Percentiles rank a stretch among this genome's conserved stretches.
These are phyloP conservation scores for Aromia moschata DNA, from an alignment of 2,888 invertebrate genomes.

Conservation along the genomic window DNA sequence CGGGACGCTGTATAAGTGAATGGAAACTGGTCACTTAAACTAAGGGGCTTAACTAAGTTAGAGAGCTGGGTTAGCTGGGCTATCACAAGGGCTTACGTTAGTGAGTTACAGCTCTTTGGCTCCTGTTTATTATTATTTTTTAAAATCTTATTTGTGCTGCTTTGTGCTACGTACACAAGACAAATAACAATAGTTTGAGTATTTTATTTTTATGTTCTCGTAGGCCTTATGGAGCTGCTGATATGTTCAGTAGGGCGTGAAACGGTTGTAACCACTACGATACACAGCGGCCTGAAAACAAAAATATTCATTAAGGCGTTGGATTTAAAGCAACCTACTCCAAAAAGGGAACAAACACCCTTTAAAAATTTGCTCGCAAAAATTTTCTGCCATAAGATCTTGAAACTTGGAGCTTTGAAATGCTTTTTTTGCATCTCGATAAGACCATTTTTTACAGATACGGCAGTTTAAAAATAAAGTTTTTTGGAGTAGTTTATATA, in stretches of 20 bases:
- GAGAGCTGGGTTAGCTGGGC: constrained; percentile 62
- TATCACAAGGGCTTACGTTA: constrained; percentile 63
- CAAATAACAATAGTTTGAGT: constrained; percentile 50
- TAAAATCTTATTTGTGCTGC: constrained; percentile 57
- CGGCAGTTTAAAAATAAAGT: no score
- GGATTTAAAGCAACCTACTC: no score
- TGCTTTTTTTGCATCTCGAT: no score
- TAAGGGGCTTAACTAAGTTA: constrained; percentile 53
- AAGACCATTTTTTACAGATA: no score
- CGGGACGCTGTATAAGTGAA: constrained; percentile 53
- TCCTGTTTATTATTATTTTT: no score
- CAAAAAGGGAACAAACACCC: no score
- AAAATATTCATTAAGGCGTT: no score
- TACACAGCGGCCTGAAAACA: constrained; percentile 86
- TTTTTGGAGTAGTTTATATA: no score
- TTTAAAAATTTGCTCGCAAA: no score
- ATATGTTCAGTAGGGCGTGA: constrained; percentile 85
- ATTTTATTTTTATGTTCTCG: constrained; percentile 45
- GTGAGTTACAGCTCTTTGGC: constrained; percentile 63
- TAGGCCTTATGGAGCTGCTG: constrained; percentile 60
- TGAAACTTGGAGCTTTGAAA: no score
- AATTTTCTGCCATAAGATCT: no score
- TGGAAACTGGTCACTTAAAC: constrained; percentile 51
- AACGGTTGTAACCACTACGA: constrained; percentile 94
- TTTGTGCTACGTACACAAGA: constrained; percentile 59